These are phyloP conservation scores for Ochropacha duplaris DNA, from an alignment of 2,888 invertebrate species.

Conservation along the genomic window DNA sequence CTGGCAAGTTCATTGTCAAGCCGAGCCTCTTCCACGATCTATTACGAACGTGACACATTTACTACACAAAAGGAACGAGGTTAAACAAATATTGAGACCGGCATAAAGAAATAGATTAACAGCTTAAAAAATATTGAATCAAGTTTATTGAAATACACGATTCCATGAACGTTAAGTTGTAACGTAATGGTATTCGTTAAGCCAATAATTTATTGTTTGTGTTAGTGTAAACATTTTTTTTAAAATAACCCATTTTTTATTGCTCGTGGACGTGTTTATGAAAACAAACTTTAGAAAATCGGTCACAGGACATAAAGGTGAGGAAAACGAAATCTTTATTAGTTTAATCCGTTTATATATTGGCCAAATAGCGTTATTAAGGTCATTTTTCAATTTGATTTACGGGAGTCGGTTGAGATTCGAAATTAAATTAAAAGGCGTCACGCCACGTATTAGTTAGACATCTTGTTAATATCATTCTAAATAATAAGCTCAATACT, in stretches of 20 bases:
- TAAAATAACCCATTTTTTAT: constrained; percentile 63
- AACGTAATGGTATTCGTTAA: constrained; percentile 46
- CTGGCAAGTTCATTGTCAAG: constrained; percentile 71
- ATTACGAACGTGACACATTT: constrained; percentile 60
- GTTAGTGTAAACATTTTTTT: constrained; percentile 34
- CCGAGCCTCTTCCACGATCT: constrained; percentile 52
- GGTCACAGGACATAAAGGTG: constrained; percentile 47
- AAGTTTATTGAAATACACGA: constrained; percentile 37
- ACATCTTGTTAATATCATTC: constrained; percentile 1
- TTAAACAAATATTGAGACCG: constrained; percentile 50
- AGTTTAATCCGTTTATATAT: constrained; percentile 61
- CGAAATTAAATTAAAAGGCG: neutral
- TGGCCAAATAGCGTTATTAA: constrained; percentile 45
- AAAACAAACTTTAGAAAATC: constrained; percentile 60
- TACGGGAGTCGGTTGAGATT: constrained; percentile 22
- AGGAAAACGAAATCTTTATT: constrained; percentile 60
- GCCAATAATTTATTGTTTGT: constrained; percentile 52
- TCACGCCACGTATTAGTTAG: neutral
- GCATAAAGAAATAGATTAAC: constrained; percentile 39
- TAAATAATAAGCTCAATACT: constrained; percentile 7
- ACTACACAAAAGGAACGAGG: constrained; percentile 49
- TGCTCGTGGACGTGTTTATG: constrained; percentile 54
- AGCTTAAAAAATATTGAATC: constrained; percentile 29
- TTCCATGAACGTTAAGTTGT: constrained; percentile 36
- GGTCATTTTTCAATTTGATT: constrained; percentile 41